Percentiles rank a stretch among this genome's conserved stretches.
Evolutionary conservation across 2,797 vertebrate species (phyloP).

Genomic region (Sparidentex hasta): DNA sequence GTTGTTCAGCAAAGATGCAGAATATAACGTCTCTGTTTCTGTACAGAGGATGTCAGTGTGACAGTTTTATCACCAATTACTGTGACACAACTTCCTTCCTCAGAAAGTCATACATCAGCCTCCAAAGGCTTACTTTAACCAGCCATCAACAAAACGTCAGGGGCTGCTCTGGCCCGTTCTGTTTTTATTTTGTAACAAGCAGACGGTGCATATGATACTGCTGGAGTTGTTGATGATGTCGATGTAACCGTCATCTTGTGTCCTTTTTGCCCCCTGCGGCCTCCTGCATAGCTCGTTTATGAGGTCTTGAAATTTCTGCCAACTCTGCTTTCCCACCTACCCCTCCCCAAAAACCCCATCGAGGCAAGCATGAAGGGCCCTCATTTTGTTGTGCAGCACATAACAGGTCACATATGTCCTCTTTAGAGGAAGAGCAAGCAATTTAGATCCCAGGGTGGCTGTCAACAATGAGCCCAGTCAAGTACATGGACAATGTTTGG

Average conservation of each 20-base stretch:
- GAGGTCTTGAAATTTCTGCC: constrained; percentile 74
- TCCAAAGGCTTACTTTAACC: constrained; percentile 36
- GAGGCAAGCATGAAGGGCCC: constrained; percentile 44
- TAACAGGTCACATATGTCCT: constrained; percentile 69
- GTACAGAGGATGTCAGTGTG: constrained; percentile 15
- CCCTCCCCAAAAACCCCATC: constrained; percentile 63
- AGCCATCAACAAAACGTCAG: constrained; percentile 13
- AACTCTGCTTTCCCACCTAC: constrained; percentile 68
- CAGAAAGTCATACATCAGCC: constrained; percentile 16
- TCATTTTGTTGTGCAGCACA: constrained; percentile 50
- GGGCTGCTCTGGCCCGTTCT: constrained; percentile 17
- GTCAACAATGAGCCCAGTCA: constrained; percentile 43
- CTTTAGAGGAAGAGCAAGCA: constrained; percentile 39
- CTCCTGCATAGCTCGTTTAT: constrained; percentile 69
- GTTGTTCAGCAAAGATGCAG: not conserved
- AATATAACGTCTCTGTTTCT: not conserved
- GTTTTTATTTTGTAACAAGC: constrained; percentile 37
- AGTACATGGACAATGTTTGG: constrained; percentile 15
- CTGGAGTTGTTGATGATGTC: constrained; percentile 31
- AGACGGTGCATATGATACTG: constrained; percentile 12
- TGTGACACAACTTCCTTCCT: constrained; percentile 20
- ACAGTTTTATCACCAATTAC: constrained; percentile 21
- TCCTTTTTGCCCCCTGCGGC: constrained; percentile 62
- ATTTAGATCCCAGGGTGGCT: constrained; percentile 50
- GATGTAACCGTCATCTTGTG: constrained; percentile 50